Percentiles rank a stretch among this genome's conserved stretches.
These are phyloP conservation scores for Toxostoma redivivum DNA, from an alignment of 2,113 vertebrate genomes.

Conservation along the genomic window DNA sequence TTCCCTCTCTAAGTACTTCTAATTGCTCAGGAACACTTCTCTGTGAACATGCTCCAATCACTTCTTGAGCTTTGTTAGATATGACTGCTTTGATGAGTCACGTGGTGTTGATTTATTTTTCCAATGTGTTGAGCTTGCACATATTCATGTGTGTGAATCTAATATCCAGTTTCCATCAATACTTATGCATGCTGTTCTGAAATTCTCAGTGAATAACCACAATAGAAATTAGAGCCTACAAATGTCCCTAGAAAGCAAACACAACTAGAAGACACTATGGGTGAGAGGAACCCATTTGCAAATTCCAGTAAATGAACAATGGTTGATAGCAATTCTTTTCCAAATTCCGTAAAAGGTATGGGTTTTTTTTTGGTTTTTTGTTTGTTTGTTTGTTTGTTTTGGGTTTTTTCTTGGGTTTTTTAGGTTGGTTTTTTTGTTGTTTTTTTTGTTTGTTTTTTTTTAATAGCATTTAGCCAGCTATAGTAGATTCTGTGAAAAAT, in stretches of 20 bases:
- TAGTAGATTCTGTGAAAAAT: neutral
- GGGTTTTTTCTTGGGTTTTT: too few relatives aligned
- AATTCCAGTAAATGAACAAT: neutral
- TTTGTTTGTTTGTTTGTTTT: too few relatives aligned
- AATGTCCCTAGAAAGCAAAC: slow-evolving; percentile 14
- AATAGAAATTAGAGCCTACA: neutral
- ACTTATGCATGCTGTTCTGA: neutral
- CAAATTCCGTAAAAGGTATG: neutral
- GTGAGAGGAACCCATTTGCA: neutral
- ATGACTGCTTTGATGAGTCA: slow-evolving; percentile 39
- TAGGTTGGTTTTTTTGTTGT: too few relatives aligned
- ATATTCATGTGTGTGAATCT: neutral
- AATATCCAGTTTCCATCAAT: slow-evolving; percentile 14
- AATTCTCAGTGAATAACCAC: slow-evolving; percentile 2
- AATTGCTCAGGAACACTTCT: slow-evolving; percentile 40
- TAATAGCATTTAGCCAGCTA: neutral
- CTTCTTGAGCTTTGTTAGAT: slow-evolving; percentile 30
- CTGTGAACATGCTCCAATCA: neutral
- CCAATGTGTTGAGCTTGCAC: neutral
- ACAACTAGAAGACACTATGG: neutral
- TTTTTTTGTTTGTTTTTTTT: neutral
- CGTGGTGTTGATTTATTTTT: slow-evolving; percentile 56
- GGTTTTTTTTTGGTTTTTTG: too few relatives aligned
- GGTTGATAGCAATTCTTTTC: neutral
- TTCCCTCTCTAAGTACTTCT: slow-evolving; percentile 32